Evolutionary conservation across 2,113 vertebrate genomes (phyloP).

Genomic region (Callaeas wilsoni): DNA sequence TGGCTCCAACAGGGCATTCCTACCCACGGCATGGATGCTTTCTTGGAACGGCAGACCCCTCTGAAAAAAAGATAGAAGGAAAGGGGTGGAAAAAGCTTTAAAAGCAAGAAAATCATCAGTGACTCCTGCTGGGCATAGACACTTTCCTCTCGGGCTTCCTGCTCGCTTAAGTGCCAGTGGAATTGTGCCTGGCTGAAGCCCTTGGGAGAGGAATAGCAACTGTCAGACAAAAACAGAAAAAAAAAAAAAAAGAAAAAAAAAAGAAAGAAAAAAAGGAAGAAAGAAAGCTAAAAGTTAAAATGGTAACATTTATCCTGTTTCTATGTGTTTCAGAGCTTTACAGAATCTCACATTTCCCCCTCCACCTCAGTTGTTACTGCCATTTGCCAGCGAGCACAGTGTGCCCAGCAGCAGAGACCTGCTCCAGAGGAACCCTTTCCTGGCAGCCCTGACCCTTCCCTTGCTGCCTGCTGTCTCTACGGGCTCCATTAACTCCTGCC

Average conservation of each 20-base stretch:
- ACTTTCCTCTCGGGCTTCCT: neutral
- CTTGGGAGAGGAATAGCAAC: neutral
- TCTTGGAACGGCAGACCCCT: neutral
- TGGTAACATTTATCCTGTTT: neutral
- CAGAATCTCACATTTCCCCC: rapidly evolving
- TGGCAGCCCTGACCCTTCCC: neutral
- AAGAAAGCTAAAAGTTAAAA: neutral
- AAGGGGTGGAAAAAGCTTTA: neutral
- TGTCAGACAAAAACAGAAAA: neutral
- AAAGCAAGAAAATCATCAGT: neutral
- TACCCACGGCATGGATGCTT: neutral
- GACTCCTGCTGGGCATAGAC: neutral
- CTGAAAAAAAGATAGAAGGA: neutral
- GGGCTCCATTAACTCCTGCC: neutral
- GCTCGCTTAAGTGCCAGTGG: neutral
- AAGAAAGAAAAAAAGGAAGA: neutral
- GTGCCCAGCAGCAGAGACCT: neutral
- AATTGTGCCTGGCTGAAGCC: neutral
- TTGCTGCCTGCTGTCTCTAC: neutral
- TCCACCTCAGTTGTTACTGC: neutral
- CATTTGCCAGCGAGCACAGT: neutral
- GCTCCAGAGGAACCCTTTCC: neutral
- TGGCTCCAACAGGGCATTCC: neutral
- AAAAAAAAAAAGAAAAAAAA: neutral
- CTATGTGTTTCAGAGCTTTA: neutral